These are phyloP conservation scores for Trimorus sp. DNA, from an alignment of 2,888 invertebrate species.

Conservation along the genomic window DNA sequence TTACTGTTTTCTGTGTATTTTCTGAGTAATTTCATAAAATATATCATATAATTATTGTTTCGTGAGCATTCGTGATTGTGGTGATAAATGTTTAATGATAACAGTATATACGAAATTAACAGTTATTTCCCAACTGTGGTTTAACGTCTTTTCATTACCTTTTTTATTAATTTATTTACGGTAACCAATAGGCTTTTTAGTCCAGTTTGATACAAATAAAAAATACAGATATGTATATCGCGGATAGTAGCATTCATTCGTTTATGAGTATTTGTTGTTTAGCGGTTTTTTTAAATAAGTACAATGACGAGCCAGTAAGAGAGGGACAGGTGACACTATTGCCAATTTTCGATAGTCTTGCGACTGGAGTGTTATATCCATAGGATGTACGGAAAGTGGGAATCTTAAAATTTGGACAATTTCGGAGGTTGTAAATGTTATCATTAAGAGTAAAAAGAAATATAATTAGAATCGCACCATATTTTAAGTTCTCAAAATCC, in stretches of 20 bases:
- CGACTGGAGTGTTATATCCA: slow-evolving; percentile 3
- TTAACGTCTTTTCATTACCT: no score
- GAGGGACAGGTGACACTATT: not conserved
- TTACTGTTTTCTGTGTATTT: no score
- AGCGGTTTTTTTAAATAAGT: not conserved
- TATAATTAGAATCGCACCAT: no score
- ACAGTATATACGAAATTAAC: no score
- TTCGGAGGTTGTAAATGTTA: slow-evolving; percentile 1
- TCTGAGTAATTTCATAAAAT: no score
- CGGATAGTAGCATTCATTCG: not conserved
- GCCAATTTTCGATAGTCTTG: slow-evolving; percentile 1
- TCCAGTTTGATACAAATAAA: not conserved
- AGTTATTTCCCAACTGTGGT: no score
- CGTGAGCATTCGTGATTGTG: no score
- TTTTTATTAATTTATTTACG: not conserved
- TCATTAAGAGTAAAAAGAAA: not conserved
- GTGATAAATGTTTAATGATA: no score
- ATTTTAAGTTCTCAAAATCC: no score
- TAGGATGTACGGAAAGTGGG: slow-evolving; percentile 1
- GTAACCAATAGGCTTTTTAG: not conserved
- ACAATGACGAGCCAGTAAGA: not conserved
- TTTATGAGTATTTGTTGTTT: not conserved
- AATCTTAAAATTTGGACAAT: not conserved
- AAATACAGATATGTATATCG: slow-evolving; percentile 4
- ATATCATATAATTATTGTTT: no score